Conservation (phyloP, 2,888 invertebrate species). For the Plebejus anna region DNA sequence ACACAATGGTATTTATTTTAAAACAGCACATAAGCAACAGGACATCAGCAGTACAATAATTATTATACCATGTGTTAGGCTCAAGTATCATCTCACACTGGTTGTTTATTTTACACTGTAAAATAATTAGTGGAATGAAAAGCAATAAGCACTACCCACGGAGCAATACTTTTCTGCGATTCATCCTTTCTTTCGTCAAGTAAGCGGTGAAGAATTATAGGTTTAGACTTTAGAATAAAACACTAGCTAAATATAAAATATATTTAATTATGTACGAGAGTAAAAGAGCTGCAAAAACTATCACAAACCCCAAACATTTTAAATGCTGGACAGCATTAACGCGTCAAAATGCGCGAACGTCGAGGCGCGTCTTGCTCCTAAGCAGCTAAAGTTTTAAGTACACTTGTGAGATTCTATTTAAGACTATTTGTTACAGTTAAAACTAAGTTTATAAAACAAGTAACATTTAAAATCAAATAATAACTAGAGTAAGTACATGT, state of each 20-base stretch:
- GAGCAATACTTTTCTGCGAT: constrained; percentile 14
- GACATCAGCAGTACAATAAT: too few species aligned
- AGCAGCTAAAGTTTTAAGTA: constrained; percentile 48
- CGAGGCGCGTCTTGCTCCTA: neutral
- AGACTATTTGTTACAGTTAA: constrained; percentile 29
- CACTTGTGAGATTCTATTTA: constrained; percentile 56
- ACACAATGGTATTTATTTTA: too few species aligned
- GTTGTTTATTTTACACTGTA: too few species aligned
- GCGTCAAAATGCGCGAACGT: neutral
- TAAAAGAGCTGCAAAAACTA: constrained; percentile 27
- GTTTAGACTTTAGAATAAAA: neutral
- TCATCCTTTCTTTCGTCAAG: too few species aligned
- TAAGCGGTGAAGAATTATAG: too few species aligned
- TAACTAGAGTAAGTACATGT: neutral
- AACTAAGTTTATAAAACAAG: constrained; percentile 17
- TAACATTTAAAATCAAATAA: constrained; percentile 15
- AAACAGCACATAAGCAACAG: too few species aligned
- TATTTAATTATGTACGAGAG: constrained; percentile 32
- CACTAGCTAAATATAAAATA: constrained; percentile 28
- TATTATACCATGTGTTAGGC: too few species aligned
- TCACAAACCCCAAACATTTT: constrained; percentile 31
- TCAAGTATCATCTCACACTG: too few species aligned
- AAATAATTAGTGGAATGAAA: too few species aligned
- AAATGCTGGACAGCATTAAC: constrained; percentile 29
- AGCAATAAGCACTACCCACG: too few species aligned